phyloP scores from a whole-genome alignment of 2,113 vertebrate genomes.

The Sorex fumeus region DNA sequence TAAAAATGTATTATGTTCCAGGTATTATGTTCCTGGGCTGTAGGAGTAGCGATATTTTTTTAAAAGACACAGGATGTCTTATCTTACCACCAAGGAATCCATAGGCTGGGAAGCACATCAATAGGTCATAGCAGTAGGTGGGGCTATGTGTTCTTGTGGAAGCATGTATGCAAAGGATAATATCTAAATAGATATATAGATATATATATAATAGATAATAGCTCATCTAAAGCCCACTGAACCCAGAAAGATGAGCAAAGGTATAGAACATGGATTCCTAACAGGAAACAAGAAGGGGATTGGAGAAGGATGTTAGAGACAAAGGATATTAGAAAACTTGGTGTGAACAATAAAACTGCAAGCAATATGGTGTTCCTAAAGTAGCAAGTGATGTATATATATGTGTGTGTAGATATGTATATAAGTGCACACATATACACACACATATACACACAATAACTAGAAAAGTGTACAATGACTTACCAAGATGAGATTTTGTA shows the following conservation, averaged over 20 bases:
- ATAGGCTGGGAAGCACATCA: background rate
- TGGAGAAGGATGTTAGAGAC: background rate
- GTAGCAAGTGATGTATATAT: background rate
- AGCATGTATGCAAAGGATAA: background rate
- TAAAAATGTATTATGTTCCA: too few species aligned
- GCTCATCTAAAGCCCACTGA: background rate
- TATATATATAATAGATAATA: too few species aligned
- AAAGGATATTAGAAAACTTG: constrained; percentile 21
- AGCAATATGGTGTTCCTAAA: background rate
- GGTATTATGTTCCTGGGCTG: too few species aligned
- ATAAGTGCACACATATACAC: too few species aligned
- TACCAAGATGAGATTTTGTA: background rate
- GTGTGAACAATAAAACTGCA: background rate
- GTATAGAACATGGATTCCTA: background rate
- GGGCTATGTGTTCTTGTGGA: background rate
- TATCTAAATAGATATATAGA: too few species aligned
- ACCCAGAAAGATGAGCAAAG: background rate
- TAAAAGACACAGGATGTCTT: background rate
- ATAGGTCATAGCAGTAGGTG: background rate
- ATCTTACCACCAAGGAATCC: background rate
- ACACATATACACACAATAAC: too few species aligned
- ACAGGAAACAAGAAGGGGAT: background rate
- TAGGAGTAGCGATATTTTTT: too few species aligned
- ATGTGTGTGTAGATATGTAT: too few species aligned
- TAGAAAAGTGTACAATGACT: background rate